phyloP scores from a whole-genome alignment of 2,797 vertebrate species.

The Ptychadena robeensis region DNA sequence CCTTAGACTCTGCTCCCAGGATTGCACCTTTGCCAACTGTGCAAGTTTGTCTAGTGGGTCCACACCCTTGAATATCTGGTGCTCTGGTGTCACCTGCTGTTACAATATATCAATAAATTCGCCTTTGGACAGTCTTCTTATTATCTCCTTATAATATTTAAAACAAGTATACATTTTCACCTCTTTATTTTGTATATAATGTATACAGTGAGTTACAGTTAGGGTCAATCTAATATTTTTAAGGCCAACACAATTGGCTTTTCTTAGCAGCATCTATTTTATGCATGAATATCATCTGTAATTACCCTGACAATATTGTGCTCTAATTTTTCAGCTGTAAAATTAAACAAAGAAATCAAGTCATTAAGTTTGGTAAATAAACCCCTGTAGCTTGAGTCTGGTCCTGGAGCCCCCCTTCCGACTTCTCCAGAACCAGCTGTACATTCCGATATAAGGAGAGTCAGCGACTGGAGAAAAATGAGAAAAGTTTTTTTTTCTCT shows the following conservation, averaged over 20 bases:
- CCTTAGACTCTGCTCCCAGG: too few relatives aligned
- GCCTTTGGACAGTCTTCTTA: too few relatives aligned
- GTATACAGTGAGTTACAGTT: too few relatives aligned
- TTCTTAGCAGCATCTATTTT: not conserved
- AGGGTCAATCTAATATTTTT: too few relatives aligned
- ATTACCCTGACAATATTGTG: constrained; percentile 3
- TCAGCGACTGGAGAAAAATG: constrained; percentile 14
- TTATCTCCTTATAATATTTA: too few relatives aligned
- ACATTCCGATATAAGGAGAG: constrained; percentile 8
- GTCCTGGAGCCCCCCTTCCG: not conserved
- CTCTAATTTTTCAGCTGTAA: not conserved
- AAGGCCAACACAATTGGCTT: not conserved
- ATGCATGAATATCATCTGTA: not conserved
- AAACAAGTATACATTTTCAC: too few relatives aligned
- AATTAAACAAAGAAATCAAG: constrained; percentile 15
- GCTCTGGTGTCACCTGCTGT: too few relatives aligned
- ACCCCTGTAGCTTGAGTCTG: not conserved
- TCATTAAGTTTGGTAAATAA: constrained; percentile 23
- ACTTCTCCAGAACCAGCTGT: not conserved
- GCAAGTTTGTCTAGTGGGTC: too few relatives aligned
- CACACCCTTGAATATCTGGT: too few relatives aligned
- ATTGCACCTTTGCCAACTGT: too few relatives aligned
- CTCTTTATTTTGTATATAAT: too few relatives aligned
- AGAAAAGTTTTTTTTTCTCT: constrained; percentile 41
- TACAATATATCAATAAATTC: too few relatives aligned